A percentile compares a stretch with the other conserved stretches of the same genome.
phyloP scores from a whole-genome alignment of 2,113 vertebrate genomes.

The Candoia aspera region DNA sequence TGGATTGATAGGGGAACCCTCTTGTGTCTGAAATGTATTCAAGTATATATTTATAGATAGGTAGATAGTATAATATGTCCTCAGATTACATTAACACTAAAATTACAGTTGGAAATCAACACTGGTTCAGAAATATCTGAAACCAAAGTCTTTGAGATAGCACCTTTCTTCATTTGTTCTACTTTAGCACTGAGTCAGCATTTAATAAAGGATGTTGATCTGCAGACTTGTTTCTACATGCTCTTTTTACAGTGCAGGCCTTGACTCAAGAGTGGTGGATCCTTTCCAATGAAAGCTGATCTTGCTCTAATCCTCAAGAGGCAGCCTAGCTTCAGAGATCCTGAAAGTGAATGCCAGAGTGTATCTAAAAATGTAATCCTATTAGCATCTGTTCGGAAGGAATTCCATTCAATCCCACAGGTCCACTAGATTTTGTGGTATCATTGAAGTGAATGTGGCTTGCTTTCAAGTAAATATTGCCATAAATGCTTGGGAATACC shows the following conservation, averaged over 20 bases:
- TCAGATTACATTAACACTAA: neutral
- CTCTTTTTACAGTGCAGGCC: constrained; percentile 39
- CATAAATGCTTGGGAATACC: too few species aligned
- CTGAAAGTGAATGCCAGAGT: constrained; percentile 50
- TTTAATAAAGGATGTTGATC: constrained; percentile 58
- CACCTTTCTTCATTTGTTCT: constrained; percentile 47
- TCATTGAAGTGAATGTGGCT: too few species aligned
- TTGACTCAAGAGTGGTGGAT: constrained; percentile 39
- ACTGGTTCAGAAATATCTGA: constrained; percentile 46
- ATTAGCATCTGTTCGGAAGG: too few species aligned
- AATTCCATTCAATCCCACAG: too few species aligned
- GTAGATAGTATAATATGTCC: neutral
- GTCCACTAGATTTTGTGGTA: too few species aligned
- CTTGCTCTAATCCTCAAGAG: constrained; percentile 46
- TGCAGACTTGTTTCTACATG: constrained; percentile 48
- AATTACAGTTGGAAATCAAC: constrained; percentile 6
- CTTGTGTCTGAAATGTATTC: too few species aligned
- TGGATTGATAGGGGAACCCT: too few species aligned
- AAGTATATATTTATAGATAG: too few species aligned
- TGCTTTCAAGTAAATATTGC: too few species aligned
- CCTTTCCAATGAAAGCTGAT: constrained; percentile 52
- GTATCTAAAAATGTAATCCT: neutral
- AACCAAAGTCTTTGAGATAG: constrained; percentile 27
- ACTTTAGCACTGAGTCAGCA: constrained; percentile 47
- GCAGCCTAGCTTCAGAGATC: constrained; percentile 35